Conservation (phyloP, 1,140 invertebrate genomes). For the Cepaea nemoralis region DNA sequence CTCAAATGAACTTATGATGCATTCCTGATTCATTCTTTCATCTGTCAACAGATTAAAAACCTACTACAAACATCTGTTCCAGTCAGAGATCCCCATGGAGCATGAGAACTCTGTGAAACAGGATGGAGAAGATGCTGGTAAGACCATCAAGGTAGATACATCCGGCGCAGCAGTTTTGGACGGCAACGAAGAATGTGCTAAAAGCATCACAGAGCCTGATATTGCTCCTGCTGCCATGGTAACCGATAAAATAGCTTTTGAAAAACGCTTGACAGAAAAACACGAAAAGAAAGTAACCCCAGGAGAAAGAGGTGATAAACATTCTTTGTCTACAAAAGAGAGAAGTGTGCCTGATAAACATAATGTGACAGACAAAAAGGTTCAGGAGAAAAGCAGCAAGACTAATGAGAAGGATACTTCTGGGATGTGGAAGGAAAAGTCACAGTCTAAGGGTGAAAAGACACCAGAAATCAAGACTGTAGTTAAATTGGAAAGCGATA, state of each 20-base stretch:
- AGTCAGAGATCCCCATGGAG: background rate
- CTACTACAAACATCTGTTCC: conserved; percentile 24
- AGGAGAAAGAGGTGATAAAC: background rate
- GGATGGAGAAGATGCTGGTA: background rate
- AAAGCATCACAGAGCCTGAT: background rate
- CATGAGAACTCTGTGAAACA: background rate
- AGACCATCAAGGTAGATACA: background rate
- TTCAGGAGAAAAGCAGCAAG: background rate
- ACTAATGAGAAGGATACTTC: background rate
- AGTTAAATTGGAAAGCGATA: background rate
- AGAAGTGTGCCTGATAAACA: background rate
- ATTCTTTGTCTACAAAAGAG: background rate
- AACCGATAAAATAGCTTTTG: background rate
- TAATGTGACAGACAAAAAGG: background rate
- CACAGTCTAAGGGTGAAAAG: background rate
- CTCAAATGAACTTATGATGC: too few species aligned
- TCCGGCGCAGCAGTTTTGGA: background rate
- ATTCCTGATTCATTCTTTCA: too few species aligned
- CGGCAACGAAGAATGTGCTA: background rate
- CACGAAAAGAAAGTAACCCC: background rate
- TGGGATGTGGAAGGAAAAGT: background rate
- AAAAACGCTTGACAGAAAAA: background rate
- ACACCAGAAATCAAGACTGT: background rate
- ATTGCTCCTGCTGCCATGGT: background rate
- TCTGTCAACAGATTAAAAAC: conserved; percentile 10